Base-by-base conservation (phyloP, 2,888 invertebrate species). In the Crocallis elinguaria region DNA sequence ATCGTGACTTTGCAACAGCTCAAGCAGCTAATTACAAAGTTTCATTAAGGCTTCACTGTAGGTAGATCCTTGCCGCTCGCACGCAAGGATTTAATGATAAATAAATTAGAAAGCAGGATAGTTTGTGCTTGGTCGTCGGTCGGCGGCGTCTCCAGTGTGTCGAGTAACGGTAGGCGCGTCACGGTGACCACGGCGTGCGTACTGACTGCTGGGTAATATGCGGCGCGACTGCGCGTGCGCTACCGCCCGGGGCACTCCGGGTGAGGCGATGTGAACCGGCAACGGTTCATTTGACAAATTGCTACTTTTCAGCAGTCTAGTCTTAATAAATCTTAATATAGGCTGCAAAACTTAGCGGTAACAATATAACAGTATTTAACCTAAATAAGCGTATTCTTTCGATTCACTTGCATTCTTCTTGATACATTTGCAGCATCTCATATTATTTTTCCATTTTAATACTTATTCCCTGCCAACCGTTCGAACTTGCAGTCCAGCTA, bases 161-260 rank as follows among this genome's bases (percentile, higher is more conserved):
- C 88, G 73, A 61, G 49, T 89, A 88, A 88, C 89, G 89, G 89
- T 73, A 79, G 59, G 37, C 49, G 66, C 79, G 82, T 75, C 77
- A 77, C 75, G 73, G 65, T 64, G 49, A 42, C 51, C 38, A 39
- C 32, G 13, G 6, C 36, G 32, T 21, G n/a, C n/a, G 2, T 16
- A 38, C 32, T 38, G 8, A 49, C 38, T 50, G 43, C 21, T 33
- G 11, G 32, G 8, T 50, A 39, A 23, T 2, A 43, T 49, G 71
- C 62, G 65, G 69, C 68, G 62, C 60, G 65, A 4, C 54, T 27
- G 55, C 57, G 46, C 54, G 55, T 56, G 58, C 61, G 39, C 42
- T 61, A 53, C 58, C 50, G 61, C 60, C 60, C 51, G 53, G 12
- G 58, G 61, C 62, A 39, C 17, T 25, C 5, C 35, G 19, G 35